A percentile compares a stretch with the other conserved stretches of the same genome.
These are phyloP conservation scores for Drosophila pachea DNA, from an alignment of 1,140 invertebrate genomes.

Conservation along the genomic window DNA sequence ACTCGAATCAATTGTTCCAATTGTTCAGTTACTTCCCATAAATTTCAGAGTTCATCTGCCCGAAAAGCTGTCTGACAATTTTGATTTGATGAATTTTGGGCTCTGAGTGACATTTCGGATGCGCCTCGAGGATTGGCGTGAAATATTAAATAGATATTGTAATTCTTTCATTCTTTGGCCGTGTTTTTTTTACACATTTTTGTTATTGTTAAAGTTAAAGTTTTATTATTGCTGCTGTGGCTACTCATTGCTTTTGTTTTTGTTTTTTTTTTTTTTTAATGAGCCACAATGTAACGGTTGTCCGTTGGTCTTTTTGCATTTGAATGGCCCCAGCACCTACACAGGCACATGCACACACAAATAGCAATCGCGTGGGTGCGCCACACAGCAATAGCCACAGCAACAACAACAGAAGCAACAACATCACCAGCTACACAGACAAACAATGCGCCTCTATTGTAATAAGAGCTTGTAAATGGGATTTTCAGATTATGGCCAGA, in stretches of 20 bases:
- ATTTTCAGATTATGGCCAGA: conserved; percentile 58
- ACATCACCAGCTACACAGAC: too few species aligned
- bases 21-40: background rate
- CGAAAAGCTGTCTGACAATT: background rate
- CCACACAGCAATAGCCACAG: conserved; percentile 31
- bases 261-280: conserved; percentile 48
- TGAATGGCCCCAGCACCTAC: conserved; percentile 50
- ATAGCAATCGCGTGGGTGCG: conserved; percentile 58
- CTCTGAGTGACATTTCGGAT: conserved; percentile 53
- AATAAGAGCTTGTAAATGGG: conserved; percentile 66
- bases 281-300: conserved; percentile 72
- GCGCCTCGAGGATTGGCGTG: conserved; percentile 59
- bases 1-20: too few species aligned
- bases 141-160: conserved; percentile 65
- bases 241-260: conserved; percentile 44
- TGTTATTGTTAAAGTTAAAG: conserved; percentile 32
- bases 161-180: conserved; percentile 59
- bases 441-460: conserved; percentile 68
- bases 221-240: conserved; percentile 46
- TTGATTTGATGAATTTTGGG: conserved; percentile 19
- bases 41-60: background rate
- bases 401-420: conserved; percentile 10
- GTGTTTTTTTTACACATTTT: conserved; percentile 67
- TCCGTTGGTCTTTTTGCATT: conserved; percentile 71
- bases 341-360: conserved; percentile 12